phyloP scores from a whole-genome alignment of 2,888 invertebrate species.

The Fissipunctia ypsillon region DNA sequence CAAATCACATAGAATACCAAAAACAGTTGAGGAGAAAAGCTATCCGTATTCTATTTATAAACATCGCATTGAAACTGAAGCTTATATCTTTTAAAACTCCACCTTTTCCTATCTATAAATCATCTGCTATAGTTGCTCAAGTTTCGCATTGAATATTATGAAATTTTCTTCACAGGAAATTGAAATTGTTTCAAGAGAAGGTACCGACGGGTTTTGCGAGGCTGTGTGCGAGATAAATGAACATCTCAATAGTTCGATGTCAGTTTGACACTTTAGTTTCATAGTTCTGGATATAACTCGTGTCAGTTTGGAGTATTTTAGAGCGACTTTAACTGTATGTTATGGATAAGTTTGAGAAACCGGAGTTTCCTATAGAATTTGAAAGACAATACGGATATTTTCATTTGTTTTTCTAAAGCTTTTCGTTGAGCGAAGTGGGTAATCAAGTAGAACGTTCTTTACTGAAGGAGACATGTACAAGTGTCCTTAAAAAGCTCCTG shows the following conservation, averaged over 20 bases:
- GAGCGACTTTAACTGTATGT: background rate
- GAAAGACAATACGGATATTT: background rate
- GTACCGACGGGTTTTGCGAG: constrained; percentile 45
- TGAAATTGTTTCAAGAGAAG: constrained; percentile 65
- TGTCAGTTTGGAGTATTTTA: constrained; percentile 2
- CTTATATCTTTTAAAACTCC: constrained; percentile 13
- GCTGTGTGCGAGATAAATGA: constrained; percentile 62
- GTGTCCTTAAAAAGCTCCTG: too few species aligned
- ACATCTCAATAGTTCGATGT: constrained; percentile 49
- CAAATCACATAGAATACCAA: background rate
- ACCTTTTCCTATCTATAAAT: constrained; percentile 43
- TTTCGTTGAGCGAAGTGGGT: too few species aligned
- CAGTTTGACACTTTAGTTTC: constrained; percentile 52
- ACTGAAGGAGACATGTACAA: too few species aligned
- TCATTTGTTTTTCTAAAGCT: background rate
- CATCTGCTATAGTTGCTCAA: constrained; percentile 53
- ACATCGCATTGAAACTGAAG: constrained; percentile 12
- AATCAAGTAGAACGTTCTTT: too few species aligned
- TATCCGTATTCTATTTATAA: background rate
- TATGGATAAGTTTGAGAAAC: background rate
- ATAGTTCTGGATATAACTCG: constrained; percentile 1
- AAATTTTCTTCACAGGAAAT: constrained; percentile 63
- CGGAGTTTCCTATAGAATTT: background rate
- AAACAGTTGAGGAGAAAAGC: background rate
- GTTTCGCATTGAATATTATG: constrained; percentile 63